Evolutionary conservation across 53 echinoderm and acorn worm species (phyloP).

Genomic region (Holothuria leucospilota): DNA sequence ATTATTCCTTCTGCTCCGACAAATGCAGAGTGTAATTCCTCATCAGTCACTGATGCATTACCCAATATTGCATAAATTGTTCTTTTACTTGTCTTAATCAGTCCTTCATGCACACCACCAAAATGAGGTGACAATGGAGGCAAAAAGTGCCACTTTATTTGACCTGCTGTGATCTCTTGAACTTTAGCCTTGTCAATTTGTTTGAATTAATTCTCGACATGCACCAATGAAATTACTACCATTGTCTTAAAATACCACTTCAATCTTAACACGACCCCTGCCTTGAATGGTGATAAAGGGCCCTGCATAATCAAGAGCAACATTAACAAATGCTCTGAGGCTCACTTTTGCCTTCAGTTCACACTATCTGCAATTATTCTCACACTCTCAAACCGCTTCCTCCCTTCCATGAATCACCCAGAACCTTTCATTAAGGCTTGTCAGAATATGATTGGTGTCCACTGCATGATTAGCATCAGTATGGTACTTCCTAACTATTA

Average conservation of each 20-base stretch:
- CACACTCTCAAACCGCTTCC: conserved; percentile 39
- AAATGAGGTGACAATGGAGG: background rate
- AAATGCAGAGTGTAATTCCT: conserved; percentile 15
- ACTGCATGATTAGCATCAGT: conserved; percentile 6
- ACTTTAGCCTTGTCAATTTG: no score
- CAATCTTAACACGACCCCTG: background rate
- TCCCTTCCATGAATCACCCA: conserved; percentile 12
- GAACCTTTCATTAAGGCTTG: conserved; percentile 28
- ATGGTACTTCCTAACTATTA: conserved; percentile 51
- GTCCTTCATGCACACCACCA: conserved; percentile 3
- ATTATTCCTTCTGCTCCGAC: conserved; percentile 28
- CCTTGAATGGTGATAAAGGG: conserved; percentile 44
- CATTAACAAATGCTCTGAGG: conserved; percentile 30
- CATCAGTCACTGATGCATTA: conserved; percentile 26
- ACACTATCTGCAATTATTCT: conserved; percentile 24
- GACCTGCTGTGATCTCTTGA: background rate
- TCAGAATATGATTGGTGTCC: conserved; percentile 23
- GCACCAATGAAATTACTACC: no score
- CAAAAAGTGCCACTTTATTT: background rate
- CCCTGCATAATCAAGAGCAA: conserved; percentile 53
- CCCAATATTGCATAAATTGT: conserved; percentile 16
- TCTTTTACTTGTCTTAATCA: conserved; percentile 22
- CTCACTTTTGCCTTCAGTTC: background rate
- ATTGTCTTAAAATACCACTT: no score
- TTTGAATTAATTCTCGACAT: no score